Evolutionary conservation across 2,797 vertebrate species (phyloP).

Genomic region (Phyllotis vaccarum): DNA sequence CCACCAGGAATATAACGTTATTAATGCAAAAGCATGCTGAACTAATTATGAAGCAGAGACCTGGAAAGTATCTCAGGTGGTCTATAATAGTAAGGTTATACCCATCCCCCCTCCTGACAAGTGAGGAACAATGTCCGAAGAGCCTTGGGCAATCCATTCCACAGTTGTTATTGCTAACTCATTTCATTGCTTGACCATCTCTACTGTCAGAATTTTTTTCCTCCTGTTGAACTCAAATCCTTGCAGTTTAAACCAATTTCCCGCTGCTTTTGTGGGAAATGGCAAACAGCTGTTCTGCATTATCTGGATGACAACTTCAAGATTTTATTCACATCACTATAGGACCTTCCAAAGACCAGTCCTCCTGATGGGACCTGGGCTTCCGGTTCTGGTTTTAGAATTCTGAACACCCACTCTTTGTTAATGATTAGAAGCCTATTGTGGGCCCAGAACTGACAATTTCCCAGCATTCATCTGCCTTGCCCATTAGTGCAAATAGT

Average conservation of each 20-base stretch:
- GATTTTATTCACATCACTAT: not conserved
- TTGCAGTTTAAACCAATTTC: slow-evolving; percentile 72
- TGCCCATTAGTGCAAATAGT: not conserved
- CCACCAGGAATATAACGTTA: slow-evolving; percentile 70
- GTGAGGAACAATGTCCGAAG: not conserved
- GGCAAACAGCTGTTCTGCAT: slow-evolving; percentile 62
- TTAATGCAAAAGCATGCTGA: slow-evolving; percentile 71
- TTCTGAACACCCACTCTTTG: not conserved
- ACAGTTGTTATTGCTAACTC: slow-evolving; percentile 60
- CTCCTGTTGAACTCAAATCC: slow-evolving; percentile 57
- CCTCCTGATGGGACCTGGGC: not conserved
- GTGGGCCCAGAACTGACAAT: not conserved
- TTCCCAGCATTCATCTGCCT: not conserved
- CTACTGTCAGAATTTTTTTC: slow-evolving; percentile 65
- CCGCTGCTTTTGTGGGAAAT: slow-evolving; percentile 69
- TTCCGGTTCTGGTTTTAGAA: not conserved
- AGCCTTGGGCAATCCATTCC: slow-evolving; percentile 54
- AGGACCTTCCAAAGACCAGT: not conserved
- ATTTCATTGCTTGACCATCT: slow-evolving; percentile 61
- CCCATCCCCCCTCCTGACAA: slow-evolving; percentile 8
- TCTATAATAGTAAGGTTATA: not conserved
- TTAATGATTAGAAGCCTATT: not conserved
- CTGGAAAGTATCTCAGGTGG: slow-evolving; percentile 31
- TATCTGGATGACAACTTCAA: not conserved
- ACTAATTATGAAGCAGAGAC: slow-evolving; percentile 67